phyloP scores from a whole-genome alignment of 1,140 invertebrate genomes.

The Trichomalopsis sarcophagae region DNA sequence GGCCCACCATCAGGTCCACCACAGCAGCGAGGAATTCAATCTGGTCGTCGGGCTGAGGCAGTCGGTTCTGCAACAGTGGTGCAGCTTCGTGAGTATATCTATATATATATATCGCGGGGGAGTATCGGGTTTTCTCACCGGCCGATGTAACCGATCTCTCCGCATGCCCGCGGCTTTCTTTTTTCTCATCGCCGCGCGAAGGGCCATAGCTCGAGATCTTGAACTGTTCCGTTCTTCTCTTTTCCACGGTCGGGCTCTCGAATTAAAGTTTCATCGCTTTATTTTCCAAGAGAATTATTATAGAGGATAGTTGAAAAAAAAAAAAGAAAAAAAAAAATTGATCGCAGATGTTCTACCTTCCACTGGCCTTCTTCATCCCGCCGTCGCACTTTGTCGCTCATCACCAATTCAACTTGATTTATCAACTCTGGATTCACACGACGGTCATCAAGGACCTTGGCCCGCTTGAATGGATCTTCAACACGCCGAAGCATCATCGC shows the following conservation, averaged over 20 bases:
- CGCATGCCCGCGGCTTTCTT: neutral
- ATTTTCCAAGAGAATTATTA: no score
- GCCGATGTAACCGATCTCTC: neutral
- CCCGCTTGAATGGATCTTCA: conserved; percentile 89
- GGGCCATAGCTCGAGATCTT: no score
- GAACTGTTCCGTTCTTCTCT: no score
- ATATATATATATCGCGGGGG: neutral
- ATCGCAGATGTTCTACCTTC: conserved; percentile 88
- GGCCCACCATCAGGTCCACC: conserved; percentile 96
- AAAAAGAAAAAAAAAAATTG: no score
- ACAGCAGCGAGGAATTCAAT: conserved; percentile 97
- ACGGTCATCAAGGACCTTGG: conserved; percentile 86
- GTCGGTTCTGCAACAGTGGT: conserved; percentile 87
- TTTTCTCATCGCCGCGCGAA: neutral
- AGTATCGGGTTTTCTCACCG: no score
- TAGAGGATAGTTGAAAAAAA: no score
- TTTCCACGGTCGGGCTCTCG: no score
- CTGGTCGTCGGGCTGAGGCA: conserved; percentile 91
- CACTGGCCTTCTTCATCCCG: conserved; percentile 87
- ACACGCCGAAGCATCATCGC: conserved; percentile 92
- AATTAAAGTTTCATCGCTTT: no score
- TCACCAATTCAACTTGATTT: conserved; percentile 90
- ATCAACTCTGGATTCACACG: conserved; percentile 96
- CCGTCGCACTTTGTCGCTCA: conserved; percentile 90
- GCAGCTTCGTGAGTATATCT: conserved; percentile 83